Percentiles rank a stretch among this genome's conserved stretches.
Conservation (phyloP, 1,140 invertebrate genomes). For the Drosophila willistoni region DNA sequence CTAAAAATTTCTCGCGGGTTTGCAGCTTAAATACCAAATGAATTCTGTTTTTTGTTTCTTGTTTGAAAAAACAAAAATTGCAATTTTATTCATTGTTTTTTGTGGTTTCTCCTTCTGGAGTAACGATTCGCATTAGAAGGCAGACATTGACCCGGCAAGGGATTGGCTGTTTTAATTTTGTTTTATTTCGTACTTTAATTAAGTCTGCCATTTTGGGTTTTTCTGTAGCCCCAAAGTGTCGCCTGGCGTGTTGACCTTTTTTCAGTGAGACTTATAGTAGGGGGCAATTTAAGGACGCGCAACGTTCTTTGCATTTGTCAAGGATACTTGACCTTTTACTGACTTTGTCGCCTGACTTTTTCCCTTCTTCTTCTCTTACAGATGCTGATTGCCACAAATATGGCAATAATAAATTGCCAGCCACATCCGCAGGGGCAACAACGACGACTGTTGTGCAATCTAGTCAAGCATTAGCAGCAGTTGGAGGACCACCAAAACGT, state of each 20-base stretch:
- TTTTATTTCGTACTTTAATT: slow-evolving; percentile 31
- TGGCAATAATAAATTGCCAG: slow-evolving; percentile 69
- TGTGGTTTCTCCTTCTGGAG: not conserved
- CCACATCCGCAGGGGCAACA: slow-evolving; percentile 34
- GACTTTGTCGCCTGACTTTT: slow-evolving; percentile 40
- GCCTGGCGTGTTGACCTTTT: slow-evolving; percentile 21
- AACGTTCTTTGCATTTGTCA: slow-evolving; percentile 60
- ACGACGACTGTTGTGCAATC: slow-evolving; percentile 35
- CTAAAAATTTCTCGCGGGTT: slow-evolving; percentile 9
- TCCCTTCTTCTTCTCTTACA: slow-evolving; percentile 63
- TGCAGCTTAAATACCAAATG: slow-evolving; percentile 14
- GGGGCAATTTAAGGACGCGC: slow-evolving; percentile 72
- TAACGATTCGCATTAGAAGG: not conserved
- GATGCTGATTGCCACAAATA: slow-evolving; percentile 76
- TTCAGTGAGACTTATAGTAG: slow-evolving; percentile 5
- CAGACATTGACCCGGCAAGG: slow-evolving; percentile 6
- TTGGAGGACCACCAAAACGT: slow-evolving; percentile 23
- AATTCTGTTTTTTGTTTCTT: not conserved
- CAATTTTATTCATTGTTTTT: slow-evolving; percentile 15
- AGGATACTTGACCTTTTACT: slow-evolving; percentile 44
- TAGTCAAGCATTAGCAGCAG: slow-evolving; percentile 52
- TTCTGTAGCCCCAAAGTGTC: slow-evolving; percentile 28
- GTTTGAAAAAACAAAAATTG: not conserved
- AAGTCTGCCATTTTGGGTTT: slow-evolving; percentile 24
- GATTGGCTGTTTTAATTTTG: slow-evolving; percentile 9